Evolutionary conservation across 1,140 invertebrate genomes (phyloP), one percentile per base, ranked within the genome.

Genomic region (Camponotus floridanus): DNA sequence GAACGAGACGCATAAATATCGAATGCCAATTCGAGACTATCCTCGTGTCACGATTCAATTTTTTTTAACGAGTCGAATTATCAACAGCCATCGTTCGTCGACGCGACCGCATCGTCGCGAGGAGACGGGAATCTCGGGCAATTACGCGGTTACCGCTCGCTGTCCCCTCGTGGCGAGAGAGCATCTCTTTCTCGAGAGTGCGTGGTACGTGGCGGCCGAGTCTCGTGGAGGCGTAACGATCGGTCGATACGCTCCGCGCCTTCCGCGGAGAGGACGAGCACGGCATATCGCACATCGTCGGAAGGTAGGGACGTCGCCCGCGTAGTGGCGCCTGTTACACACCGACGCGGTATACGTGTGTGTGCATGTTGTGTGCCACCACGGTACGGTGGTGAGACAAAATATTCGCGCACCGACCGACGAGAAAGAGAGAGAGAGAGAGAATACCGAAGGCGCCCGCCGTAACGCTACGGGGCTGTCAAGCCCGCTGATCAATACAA

Each of bases 401-500:
- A 80, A 80, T 80, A 70, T 80, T 80, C 74, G 45, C 48, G 64
- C 45, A 64, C 76, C 64, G 36, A 55, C 73, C 71, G 39, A 42
- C 36, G 59, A n/a, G 42, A 64, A 13, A 64, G 9, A 65, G 31
- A 65, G 42, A 55, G 18, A 31, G 68, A 74, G 55, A 68, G 55
- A 21, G 88, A 87, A 85, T 62, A 83, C 78, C 78, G 78, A 90
- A 90, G 86, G 89, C 78, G 78, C 89, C 88, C 89, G 89, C 89
- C 85, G 90, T 91, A 86, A 90, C 86, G 87, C 86, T 92, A 92
- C 91, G 90, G 87, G 88, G 83, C 93, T 94, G 94, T 94, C 94
- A 94, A 92, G 91, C 89, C 84, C 86, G 90, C 93, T 94, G 94
- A 94, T 94, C 94, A 94, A 94, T 94, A 94, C 94, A 93, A 93